Evolutionary conservation across 2,797 vertebrate genomes (phyloP), one percentile per base, ranked within the genome.

Genomic region (Linurgus olivaceus): DNA sequence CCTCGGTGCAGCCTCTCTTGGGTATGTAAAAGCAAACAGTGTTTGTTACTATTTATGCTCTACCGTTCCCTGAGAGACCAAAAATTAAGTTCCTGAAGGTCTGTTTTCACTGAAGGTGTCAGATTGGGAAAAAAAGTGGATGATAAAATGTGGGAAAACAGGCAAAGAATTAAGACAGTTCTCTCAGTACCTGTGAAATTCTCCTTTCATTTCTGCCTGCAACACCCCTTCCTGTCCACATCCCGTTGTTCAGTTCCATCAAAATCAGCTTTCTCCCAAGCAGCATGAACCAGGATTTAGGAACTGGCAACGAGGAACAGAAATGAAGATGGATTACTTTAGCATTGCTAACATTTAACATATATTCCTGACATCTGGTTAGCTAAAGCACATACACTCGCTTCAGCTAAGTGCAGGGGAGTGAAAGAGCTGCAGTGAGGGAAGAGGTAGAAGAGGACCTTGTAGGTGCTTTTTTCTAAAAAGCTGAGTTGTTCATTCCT

Each of bases 71-170:
- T 10, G 33, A 72, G 80, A 55, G 47, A 81, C 66, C 62, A 70
- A 84, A 80, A 83, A 61, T 88, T 80, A 58, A 13, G n/a, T 58
- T 86, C 54, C 42, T 4, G 11, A 40, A 52, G 47, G 38, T 70
- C 33, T 90, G 26, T 58, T 83, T 88, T 90, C 58, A 54, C 66
- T 58, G 38, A 83, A 96, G 84, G 50, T 9, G 10, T 71, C 65
- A 77, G 13, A 70, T 79, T 70, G 31, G 81, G 61, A 87, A 92
- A 92, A 91, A 84, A 59, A 16, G 38, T 51, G 20, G 31, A 80
- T 93, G 62, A 66, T 90, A 73, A 86, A 92, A 88, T 88, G 58
- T 93, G 80, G 48, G 40, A 57, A 87, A 89, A 82, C 35, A 66
- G 47, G 68, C 54, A 66, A 87, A 79, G 72, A 92, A 71, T 71